These are phyloP conservation scores for Graptemys geographica DNA, from an alignment of 2,797 vertebrate species.

Conservation along the genomic window DNA sequence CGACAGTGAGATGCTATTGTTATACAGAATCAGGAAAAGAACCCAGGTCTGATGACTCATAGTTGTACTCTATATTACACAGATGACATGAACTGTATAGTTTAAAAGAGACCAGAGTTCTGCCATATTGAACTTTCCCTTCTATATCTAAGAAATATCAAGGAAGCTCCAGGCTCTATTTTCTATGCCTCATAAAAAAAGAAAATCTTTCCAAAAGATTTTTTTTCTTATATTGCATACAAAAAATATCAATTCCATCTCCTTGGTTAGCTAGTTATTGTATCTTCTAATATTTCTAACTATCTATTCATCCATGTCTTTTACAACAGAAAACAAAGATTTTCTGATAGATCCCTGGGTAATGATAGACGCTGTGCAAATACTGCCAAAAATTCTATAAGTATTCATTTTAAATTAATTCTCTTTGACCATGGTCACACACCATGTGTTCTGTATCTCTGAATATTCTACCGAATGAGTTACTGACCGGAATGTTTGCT, in stretches of 20 bases:
- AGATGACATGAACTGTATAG: not conserved
- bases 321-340: not conserved
- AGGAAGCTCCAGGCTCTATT: not conserved
- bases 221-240: not conserved
- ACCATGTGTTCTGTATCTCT: not conserved
- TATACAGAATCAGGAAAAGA: not conserved
- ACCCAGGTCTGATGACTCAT: not conserved
- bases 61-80: not conserved
- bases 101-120: not conserved
- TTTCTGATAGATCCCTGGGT: not conserved
- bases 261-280: not conserved
- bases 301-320: not conserved
- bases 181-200: not conserved
- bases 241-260: not conserved
- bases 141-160: not conserved
- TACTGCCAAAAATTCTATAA: slow-evolving; percentile 6
- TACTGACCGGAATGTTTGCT: not conserved
- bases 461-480: slow-evolving; percentile 5
- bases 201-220: not conserved
- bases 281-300: not conserved
- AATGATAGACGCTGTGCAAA: slow-evolving; percentile 32
- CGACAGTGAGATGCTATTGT: not conserved
- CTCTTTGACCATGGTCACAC: slow-evolving; percentile 9
- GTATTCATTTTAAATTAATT: slow-evolving; percentile 9
- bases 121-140: not conserved